Conservation (phyloP, 2,113 vertebrate genomes). For the Octodon degus region DNA sequence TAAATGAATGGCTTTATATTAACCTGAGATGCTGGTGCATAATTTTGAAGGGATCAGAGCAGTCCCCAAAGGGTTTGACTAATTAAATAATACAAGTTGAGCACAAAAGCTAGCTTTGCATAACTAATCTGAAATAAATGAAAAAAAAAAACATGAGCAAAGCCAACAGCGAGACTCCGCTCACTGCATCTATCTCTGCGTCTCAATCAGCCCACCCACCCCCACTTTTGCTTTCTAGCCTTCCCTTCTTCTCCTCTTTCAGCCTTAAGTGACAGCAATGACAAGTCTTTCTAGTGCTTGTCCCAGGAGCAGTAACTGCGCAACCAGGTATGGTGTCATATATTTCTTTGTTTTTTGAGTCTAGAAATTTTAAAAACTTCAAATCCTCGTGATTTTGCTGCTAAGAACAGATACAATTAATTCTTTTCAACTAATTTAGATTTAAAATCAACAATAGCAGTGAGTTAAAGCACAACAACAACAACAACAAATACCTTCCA, state of each 20-base stretch:
- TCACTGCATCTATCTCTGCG: slow-evolving; percentile 27
- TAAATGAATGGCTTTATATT: slow-evolving; percentile 31
- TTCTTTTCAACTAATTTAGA: neutral
- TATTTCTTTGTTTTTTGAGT: neutral
- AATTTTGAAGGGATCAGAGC: slow-evolving; percentile 79
- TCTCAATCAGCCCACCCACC: too few species aligned
- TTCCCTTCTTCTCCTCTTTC: neutral
- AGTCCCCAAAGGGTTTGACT: slow-evolving; percentile 63
- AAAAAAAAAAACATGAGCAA: slow-evolving; percentile 75
- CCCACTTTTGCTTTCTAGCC: neutral
- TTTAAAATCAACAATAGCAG: neutral
- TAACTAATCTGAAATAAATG: slow-evolving; percentile 84
- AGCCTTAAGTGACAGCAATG: neutral
- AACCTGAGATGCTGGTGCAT: slow-evolving; percentile 50
- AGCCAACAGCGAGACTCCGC: neutral
- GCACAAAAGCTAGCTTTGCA: slow-evolving; percentile 74
- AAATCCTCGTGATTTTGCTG: neutral
- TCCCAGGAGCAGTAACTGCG: neutral
- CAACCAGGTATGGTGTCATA: neutral
- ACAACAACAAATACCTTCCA: neutral
- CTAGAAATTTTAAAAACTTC: neutral
- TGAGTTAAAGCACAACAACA: neutral
- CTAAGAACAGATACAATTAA: neutral
- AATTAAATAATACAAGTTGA: slow-evolving; percentile 76
- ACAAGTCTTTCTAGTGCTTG: neutral